Evolutionary conservation across 2,888 invertebrate species (phyloP).

Genomic region (Cetonia aurata): DNA sequence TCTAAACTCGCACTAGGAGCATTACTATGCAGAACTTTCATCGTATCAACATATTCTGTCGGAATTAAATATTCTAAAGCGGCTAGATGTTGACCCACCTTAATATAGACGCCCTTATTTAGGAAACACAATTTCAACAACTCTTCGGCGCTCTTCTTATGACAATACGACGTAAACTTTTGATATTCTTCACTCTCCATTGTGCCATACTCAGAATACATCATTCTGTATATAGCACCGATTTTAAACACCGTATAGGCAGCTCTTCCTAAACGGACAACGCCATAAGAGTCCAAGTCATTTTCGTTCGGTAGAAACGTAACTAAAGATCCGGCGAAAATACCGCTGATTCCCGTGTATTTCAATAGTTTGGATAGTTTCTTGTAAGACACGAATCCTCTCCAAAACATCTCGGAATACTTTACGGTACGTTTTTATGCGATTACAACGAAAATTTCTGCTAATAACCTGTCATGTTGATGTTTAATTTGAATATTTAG

Average conservation of each 20-base stretch:
- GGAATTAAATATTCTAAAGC: slow-evolving; percentile 96
- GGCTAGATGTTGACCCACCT: slow-evolving; percentile 96
- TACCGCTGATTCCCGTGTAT: slow-evolving; percentile 42
- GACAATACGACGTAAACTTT: slow-evolving; percentile 80
- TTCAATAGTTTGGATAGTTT: slow-evolving; percentile 32
- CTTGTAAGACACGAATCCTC: slow-evolving; percentile 32
- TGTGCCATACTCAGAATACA: slow-evolving; percentile 78
- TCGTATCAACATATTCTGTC: slow-evolving; percentile 89
- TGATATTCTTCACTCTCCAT: slow-evolving; percentile 77
- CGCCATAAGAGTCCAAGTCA: slow-evolving; percentile 81
- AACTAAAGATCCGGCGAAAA: slow-evolving; percentile 43
- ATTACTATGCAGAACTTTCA: slow-evolving; percentile 91
- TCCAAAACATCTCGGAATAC: slow-evolving; percentile 30
- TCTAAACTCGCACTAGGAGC: slow-evolving; percentile 90
- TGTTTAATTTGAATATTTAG: slow-evolving; percentile 6
- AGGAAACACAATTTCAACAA: slow-evolving; percentile 87
- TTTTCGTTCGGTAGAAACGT: slow-evolving; percentile 70
- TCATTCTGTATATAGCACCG: slow-evolving; percentile 81
- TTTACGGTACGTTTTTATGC: slow-evolving; percentile 2
- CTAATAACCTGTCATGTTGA: slow-evolving; percentile 7
- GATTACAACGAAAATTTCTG: slow-evolving; percentile 22
- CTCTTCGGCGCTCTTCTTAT: slow-evolving; percentile 87
- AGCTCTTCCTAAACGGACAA: slow-evolving; percentile 89
- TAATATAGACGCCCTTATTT: slow-evolving; percentile 97
- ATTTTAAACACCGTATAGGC: slow-evolving; percentile 85